Conservation (phyloP, 2,888 invertebrate species). For the Nomada fabriciana region DNA sequence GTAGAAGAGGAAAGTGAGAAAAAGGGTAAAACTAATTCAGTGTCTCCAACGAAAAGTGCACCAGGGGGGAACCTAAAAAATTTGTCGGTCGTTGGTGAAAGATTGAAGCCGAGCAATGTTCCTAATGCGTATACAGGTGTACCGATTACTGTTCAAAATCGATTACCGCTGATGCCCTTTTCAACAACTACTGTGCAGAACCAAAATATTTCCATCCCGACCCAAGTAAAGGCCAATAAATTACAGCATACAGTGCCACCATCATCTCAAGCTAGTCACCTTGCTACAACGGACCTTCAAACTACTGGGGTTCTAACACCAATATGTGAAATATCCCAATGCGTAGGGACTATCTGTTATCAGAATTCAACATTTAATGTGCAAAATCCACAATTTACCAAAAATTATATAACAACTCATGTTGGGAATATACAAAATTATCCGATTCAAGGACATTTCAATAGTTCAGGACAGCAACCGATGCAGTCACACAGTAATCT, state of each 20-base stretch:
- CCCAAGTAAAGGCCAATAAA: slow-evolving; percentile 52
- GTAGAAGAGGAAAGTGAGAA: slow-evolving; percentile 74
- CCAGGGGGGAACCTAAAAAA: slow-evolving; percentile 55
- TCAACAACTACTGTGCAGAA: slow-evolving; percentile 40
- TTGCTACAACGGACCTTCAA: slow-evolving; percentile 54
- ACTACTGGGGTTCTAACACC: slow-evolving; percentile 46
- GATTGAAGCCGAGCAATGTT: slow-evolving; percentile 32
- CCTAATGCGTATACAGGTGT: slow-evolving; percentile 38
- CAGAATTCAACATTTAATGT: slow-evolving; percentile 77
- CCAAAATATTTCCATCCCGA: slow-evolving; percentile 37
- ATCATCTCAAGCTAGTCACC: slow-evolving; percentile 58
- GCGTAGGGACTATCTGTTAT: slow-evolving; percentile 67
- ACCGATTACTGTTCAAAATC: slow-evolving; percentile 66
- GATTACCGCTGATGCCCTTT: slow-evolving; percentile 69
- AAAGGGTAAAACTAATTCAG: slow-evolving; percentile 43
- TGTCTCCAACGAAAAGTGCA: slow-evolving; percentile 55
- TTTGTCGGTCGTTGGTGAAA: slow-evolving; percentile 44
- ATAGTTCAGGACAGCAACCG: slow-evolving; percentile 61
- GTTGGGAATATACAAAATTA: slow-evolving; percentile 64
- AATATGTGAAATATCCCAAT: slow-evolving; percentile 54
- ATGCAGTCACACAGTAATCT: slow-evolving; percentile 60
- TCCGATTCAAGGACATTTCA: slow-evolving; percentile 65
- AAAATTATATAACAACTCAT: slow-evolving; percentile 75
- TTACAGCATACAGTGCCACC: slow-evolving; percentile 45
- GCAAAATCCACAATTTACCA: slow-evolving; percentile 78